Conservation (phyloP, 2,888 invertebrate genomes). For the Trichogramma dendrolimi region DNA sequence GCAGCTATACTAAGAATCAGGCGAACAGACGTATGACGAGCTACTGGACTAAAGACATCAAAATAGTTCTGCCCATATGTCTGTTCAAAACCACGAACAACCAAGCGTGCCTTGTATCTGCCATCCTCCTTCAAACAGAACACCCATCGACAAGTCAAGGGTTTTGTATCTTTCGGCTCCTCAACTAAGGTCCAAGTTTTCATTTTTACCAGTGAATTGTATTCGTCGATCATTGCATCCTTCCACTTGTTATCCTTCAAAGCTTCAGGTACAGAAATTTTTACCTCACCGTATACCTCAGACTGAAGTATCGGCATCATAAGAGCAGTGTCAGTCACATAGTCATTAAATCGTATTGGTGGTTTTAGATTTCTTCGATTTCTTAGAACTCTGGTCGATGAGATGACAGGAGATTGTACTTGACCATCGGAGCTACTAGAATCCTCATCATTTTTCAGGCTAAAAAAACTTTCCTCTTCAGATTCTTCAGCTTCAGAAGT, state of each 20-base stretch:
- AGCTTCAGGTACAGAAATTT: conserved; percentile 26
- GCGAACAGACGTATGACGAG: conserved; percentile 32
- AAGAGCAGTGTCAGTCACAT: conserved; percentile 1
- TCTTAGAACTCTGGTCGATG: conserved; percentile 14
- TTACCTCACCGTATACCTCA: conserved; percentile 8
- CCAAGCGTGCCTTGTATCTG: too few species aligned
- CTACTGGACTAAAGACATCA: conserved; percentile 38
- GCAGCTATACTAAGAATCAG: conserved; percentile 33
- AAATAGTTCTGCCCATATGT: conserved; percentile 33
- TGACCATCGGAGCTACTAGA: neutral
- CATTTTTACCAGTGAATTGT: conserved; percentile 30
- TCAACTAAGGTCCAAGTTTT: conserved; percentile 34
- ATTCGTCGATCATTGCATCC: conserved; percentile 34
- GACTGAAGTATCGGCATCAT: conserved; percentile 22
- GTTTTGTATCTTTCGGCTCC: conserved; percentile 23
- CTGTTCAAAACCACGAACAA: conserved; percentile 36
- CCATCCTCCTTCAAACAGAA: conserved; percentile 33
- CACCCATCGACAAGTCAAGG: conserved; percentile 32
- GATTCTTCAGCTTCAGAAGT: neutral
- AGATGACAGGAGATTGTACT: neutral
- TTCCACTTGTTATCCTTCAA: conserved; percentile 35
- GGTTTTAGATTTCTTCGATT: conserved; percentile 26
- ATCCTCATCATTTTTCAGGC: conserved; percentile 6
- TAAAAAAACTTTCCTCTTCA: neutral
- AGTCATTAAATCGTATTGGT: conserved; percentile 25